A percentile compares a stretch with the other conserved stretches of the same genome.
Conservation (phyloP, 2,113 vertebrate genomes). For the Thermophis baileyi region DNA sequence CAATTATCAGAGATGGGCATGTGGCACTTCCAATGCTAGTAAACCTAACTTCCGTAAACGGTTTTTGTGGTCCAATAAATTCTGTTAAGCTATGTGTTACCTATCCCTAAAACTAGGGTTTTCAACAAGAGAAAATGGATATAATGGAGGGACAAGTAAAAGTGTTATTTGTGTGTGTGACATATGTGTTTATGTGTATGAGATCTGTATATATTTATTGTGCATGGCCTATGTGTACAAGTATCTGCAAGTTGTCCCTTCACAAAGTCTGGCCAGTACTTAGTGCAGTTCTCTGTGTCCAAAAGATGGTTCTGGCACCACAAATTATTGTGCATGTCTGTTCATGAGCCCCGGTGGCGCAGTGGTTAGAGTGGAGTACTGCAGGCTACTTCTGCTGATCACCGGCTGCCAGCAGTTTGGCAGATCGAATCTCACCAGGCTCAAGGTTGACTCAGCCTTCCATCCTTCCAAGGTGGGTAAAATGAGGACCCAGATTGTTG, state of each 20-base stretch:
- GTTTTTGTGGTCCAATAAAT: background rate
- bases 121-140: background rate
- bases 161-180: background rate
- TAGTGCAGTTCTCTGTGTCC: background rate
- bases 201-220: background rate
- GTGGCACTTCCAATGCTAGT: background rate
- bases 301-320: background rate
- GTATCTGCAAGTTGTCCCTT: background rate
- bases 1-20: background rate
- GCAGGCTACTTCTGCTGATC: too few species aligned
- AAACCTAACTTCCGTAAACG: background rate
- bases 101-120: background rate
- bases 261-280: background rate
- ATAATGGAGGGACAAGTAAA: background rate
- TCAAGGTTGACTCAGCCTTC: too few species aligned
- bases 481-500: too few species aligned
- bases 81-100: background rate
- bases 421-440: too few species aligned
- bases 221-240: background rate
- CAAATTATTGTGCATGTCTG: background rate
- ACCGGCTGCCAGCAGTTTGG: too few species aligned
- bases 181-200: background rate
- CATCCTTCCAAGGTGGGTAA: too few species aligned
- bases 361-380: too few species aligned
- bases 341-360: too few species aligned